A percentile compares a stretch with the other conserved stretches of the same genome.
These are phyloP conservation scores for Galaxea fascicularis DNA, from an alignment of 92 coral and sea anemone species.

Conservation along the genomic window DNA sequence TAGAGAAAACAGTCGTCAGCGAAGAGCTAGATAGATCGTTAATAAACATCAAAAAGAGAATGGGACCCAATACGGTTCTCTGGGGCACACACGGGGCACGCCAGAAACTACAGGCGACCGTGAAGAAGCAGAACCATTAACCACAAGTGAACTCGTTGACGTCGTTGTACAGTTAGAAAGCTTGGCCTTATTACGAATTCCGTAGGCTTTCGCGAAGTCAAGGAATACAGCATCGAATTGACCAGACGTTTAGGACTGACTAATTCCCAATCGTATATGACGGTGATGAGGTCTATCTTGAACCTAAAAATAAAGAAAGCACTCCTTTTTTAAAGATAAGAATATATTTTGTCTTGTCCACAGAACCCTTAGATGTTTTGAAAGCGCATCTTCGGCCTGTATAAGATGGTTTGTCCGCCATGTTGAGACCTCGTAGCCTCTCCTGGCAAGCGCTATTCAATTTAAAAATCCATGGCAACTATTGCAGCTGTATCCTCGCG, in stretches of 20 bases:
- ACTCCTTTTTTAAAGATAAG: too few relatives aligned
- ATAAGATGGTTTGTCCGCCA: too few relatives aligned
- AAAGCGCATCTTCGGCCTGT: too few relatives aligned
- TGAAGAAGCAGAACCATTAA: not conserved
- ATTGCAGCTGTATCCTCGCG: too few relatives aligned
- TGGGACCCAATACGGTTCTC: slow-evolving; percentile 16
- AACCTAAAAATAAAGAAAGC: slow-evolving; percentile 29
- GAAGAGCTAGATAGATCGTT: slow-evolving; percentile 45
- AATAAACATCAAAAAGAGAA: slow-evolving; percentile 34
- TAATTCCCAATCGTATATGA: slow-evolving; percentile 41
- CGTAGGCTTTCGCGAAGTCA: not conserved
- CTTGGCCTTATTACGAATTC: not conserved
- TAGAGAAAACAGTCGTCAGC: slow-evolving; percentile 53
- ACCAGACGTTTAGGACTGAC: slow-evolving; percentile 32
- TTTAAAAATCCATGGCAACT: too few relatives aligned
- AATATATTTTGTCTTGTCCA: too few relatives aligned
- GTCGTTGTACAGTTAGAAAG: not conserved
- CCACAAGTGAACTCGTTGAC: slow-evolving; percentile 1
- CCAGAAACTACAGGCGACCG: not conserved
- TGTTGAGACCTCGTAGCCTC: too few relatives aligned
- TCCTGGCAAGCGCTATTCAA: too few relatives aligned
- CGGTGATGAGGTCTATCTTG: not conserved
- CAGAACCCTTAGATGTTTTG: too few relatives aligned
- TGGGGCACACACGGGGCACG: too few relatives aligned
- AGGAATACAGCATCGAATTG: slow-evolving; percentile 11